Base-by-base conservation (phyloP, 2,797 vertebrate genomes). In the Bufotes viridis region DNA sequence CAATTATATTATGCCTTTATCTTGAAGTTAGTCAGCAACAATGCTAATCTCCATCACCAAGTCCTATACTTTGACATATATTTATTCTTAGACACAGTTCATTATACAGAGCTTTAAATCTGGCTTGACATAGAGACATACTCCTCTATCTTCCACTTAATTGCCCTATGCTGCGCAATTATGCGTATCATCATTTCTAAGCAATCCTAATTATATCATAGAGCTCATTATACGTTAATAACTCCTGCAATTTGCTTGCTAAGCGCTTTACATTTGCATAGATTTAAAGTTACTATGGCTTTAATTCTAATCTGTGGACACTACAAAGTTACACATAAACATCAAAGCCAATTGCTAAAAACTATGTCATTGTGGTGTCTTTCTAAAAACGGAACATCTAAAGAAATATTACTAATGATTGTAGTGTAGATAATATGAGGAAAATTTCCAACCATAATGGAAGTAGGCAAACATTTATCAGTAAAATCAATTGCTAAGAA, bases 101-200 rank as follows among this genome's bases (percentile, higher is more conserved):
- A 78, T 85, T 78, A 63, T 78, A 65, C 34, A 42, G 65, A 63
- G 74, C 58, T 65, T 85, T 61, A 85, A 63, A 85, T 85, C 60
- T 81, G 80, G 60, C 22, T 78, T 85, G 83, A 85, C 83, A 85
- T 63, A 85, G 57, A 85, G 83, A 76, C 83, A 85, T 53, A 85
- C 58, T 78, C 83, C 57, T 85, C 83, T 76, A 42, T 76, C 83
- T 63, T 78, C 55, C 58, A 85, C 72, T 85, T 85, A 85, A 85
- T 85, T 85, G 58, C 53, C 72, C 72, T 85, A 49, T 85, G 72
- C 72, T 61, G 83, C 58, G 22, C 83, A 78, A 65, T 85, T 85
- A 85, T 85, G 83, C 83, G 42, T 75, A 78, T 85, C 83, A 84
- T 84, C 70, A 84, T 84, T 84, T 84, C 70, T 84, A 75, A 84